These are phyloP conservation scores for Zeugodacus cucurbitae DNA, from an alignment of 1,140 invertebrate genomes.

Conservation along the genomic window DNA sequence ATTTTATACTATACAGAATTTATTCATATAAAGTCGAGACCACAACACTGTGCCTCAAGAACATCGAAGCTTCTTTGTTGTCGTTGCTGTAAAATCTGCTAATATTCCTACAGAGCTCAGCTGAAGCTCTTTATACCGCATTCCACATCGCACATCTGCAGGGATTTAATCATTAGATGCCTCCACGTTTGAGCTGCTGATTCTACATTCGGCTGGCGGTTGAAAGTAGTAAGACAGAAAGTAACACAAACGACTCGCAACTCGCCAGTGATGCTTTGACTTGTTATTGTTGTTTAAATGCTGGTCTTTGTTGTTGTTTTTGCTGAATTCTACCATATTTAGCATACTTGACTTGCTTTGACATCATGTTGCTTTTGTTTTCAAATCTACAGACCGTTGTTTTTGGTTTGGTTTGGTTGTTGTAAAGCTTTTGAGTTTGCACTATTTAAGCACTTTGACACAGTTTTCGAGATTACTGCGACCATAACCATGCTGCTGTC, in stretches of 20 bases:
- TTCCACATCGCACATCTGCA: neutral
- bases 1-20: neutral
- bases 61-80: neutral
- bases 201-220: neutral
- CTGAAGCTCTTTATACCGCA: neutral
- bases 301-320: neutral
- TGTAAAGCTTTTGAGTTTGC: neutral
- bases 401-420: neutral
- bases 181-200: neutral
- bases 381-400: neutral
- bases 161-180: neutral
- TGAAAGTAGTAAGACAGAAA: neutral
- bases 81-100: neutral
- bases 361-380: neutral
- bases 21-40: neutral
- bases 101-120: neutral
- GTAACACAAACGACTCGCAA: neutral
- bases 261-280: neutral
- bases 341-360: neutral
- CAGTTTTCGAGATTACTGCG: neutral
- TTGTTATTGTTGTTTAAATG: neutral
- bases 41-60: neutral
- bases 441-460: constrained; percentile 22
- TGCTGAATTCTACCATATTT: neutral
- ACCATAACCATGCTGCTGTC: neutral